phyloP scores from a whole-genome alignment of 2,888 invertebrate genomes.

The Eudasyphora cyanicolor region DNA sequence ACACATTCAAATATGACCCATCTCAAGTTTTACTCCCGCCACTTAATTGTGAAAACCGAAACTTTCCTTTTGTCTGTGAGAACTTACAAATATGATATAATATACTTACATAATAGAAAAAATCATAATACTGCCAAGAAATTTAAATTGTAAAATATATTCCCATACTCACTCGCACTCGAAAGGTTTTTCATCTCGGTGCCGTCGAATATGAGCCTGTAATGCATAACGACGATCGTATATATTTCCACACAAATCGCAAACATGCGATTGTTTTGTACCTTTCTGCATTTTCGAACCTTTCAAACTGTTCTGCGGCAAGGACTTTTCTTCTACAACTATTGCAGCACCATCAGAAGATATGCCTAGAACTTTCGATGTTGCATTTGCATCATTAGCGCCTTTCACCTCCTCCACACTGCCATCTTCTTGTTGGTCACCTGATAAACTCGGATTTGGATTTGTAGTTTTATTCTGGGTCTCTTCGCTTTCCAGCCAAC shows the following conservation, averaged over 20 bases:
- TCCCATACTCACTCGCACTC: conserved; percentile 76
- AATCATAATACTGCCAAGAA: background rate
- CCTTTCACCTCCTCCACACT: background rate
- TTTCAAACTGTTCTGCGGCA: background rate
- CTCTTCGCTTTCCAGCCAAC: conserved; percentile 29
- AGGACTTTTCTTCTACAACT: conserved; percentile 60
- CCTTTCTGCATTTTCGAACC: conserved; percentile 39
- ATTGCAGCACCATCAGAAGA: conserved; percentile 69
- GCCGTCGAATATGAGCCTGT: conserved; percentile 78
- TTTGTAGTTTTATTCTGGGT: background rate
- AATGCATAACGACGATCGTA: conserved; percentile 77
- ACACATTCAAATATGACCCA: too few relatives aligned
- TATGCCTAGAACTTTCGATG: conserved; percentile 68
- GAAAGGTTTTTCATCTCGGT: conserved; percentile 77
- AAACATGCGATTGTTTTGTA: conserved; percentile 72
- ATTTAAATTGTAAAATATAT: too few relatives aligned
- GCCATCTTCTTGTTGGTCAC: background rate
- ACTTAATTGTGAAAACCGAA: too few relatives aligned
- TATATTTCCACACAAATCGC: conserved; percentile 78
- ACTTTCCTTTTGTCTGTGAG: too few relatives aligned
- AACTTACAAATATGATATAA: too few relatives aligned
- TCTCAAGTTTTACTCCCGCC: too few relatives aligned
- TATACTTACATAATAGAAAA: too few relatives aligned
- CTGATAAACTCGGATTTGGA: background rate
- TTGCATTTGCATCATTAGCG: background rate